Conservation (phyloP, 2,797 vertebrate species). For the Eutrigla gurnardus region DNA sequence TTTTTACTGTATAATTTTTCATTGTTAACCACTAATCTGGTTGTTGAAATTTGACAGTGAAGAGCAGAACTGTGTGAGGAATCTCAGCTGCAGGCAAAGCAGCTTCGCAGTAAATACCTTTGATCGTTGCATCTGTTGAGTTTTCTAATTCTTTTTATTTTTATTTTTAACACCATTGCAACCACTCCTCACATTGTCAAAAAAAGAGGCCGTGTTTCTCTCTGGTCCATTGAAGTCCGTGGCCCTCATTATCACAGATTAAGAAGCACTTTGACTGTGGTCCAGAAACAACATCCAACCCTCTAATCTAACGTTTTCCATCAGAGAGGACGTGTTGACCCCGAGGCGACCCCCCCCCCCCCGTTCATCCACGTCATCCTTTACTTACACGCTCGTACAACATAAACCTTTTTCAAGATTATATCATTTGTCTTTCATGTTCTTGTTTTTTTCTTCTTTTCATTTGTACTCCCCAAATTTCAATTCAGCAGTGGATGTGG, state of each 20-base stretch:
- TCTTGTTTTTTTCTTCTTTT: slow-evolving; percentile 35
- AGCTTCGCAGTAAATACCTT: slow-evolving; percentile 27
- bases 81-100: slow-evolving; percentile 30
- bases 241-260: neutral
- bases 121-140: slow-evolving; percentile 34
- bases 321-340: slow-evolving; percentile 4
- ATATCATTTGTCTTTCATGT: slow-evolving; percentile 60
- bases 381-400: slow-evolving; percentile 53
- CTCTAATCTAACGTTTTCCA: slow-evolving; percentile 33
- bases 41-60: slow-evolving; percentile 28
- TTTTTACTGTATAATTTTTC: slow-evolving; percentile 54
- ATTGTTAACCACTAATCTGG: slow-evolving; percentile 52
- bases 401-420: slow-evolving; percentile 43
- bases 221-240: neutral
- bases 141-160: neutral
- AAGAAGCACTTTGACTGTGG: slow-evolving; percentile 37
- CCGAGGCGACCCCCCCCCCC: neutral
- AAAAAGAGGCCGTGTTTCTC: slow-evolving; percentile 24
- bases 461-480: slow-evolving; percentile 70
- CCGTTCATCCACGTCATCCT: slow-evolving; percentile 63
- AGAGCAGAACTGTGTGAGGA: slow-evolving; percentile 33
- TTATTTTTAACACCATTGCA: slow-evolving; percentile 40
- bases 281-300: slow-evolving; percentile 49
- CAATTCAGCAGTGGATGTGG: slow-evolving; percentile 64
- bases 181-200: slow-evolving; percentile 49